These are phyloP conservation scores for Rhynchonycteris naso DNA, from an alignment of 2,797 vertebrate species.

Conservation along the genomic window DNA sequence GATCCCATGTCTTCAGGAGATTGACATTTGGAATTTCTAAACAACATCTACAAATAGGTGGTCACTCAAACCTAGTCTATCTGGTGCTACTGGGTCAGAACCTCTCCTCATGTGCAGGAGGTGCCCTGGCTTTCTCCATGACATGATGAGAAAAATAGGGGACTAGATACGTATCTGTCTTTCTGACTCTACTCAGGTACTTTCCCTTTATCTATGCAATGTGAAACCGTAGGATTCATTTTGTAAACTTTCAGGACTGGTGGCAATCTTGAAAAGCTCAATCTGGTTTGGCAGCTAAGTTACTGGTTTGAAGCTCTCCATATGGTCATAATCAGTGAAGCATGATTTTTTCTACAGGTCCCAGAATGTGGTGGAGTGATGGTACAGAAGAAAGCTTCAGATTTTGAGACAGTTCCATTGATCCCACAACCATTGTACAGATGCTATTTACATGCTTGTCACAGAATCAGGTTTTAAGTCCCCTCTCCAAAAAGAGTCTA, in stretches of 20 bases:
- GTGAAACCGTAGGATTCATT: background rate
- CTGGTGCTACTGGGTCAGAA: background rate
- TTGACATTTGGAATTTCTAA: background rate
- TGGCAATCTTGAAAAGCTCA: background rate
- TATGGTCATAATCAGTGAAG: background rate
- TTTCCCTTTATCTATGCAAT: background rate
- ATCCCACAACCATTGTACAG: background rate
- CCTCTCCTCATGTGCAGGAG: background rate
- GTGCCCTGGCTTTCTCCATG: background rate
- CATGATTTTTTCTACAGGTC: background rate
- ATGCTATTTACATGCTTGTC: background rate
- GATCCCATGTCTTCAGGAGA: background rate
- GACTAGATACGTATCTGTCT: background rate
- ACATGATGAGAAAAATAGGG: background rate
- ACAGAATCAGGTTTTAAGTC: background rate
- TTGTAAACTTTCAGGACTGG: background rate
- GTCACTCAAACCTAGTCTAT: background rate
- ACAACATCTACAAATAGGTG: background rate
- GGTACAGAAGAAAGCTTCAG: background rate
- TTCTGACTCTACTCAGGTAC: background rate
- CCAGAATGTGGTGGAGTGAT: background rate
- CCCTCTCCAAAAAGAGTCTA: background rate
- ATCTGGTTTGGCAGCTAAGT: background rate
- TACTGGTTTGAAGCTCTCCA: background rate
- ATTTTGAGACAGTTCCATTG: background rate